phyloP scores from a whole-genome alignment of 2,113 vertebrate species.

The Bujurquina vittata region DNA sequence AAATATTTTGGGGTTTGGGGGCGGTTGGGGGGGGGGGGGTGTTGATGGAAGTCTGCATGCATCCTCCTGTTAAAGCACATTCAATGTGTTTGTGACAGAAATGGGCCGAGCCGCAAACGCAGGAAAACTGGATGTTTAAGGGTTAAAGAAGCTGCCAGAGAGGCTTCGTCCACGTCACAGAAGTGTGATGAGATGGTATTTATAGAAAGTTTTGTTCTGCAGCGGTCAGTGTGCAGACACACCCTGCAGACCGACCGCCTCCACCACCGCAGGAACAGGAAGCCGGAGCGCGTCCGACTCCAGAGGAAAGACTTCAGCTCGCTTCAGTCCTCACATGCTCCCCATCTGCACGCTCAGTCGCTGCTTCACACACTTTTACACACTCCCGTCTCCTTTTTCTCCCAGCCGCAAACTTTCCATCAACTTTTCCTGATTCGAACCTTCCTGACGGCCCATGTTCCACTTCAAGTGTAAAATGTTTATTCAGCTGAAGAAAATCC shows the following conservation, averaged over 20 bases:
- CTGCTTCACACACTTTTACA: rapidly evolving
- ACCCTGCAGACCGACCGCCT: neutral
- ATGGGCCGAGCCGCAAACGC: rapidly evolving
- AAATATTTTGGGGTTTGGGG: too few species aligned
- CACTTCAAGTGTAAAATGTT: neutral
- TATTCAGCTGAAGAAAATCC: neutral
- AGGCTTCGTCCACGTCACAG: neutral
- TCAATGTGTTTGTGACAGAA: neutral
- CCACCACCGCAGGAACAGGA: conserved; percentile 22
- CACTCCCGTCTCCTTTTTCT: neutral
- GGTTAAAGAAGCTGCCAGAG: neutral
- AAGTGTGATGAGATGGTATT: neutral
- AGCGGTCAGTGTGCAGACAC: conserved; percentile 31
- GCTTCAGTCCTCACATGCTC: neutral
- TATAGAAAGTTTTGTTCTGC: conserved; percentile 32
- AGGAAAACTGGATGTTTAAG: neutral
- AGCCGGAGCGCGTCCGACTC: neutral
- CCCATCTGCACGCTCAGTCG: neutral
- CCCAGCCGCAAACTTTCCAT: neutral
- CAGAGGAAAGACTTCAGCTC: neutral
- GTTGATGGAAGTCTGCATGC: rapidly evolving
- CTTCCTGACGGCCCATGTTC: rapidly evolving
- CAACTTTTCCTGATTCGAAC: neutral
- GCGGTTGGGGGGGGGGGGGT: too few species aligned
- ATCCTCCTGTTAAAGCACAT: neutral